Percentiles rank a stretch among this genome's conserved stretches.
Evolutionary conservation across 2,888 invertebrate species (phyloP).

Genomic region (Helobdella robusta): DNA sequence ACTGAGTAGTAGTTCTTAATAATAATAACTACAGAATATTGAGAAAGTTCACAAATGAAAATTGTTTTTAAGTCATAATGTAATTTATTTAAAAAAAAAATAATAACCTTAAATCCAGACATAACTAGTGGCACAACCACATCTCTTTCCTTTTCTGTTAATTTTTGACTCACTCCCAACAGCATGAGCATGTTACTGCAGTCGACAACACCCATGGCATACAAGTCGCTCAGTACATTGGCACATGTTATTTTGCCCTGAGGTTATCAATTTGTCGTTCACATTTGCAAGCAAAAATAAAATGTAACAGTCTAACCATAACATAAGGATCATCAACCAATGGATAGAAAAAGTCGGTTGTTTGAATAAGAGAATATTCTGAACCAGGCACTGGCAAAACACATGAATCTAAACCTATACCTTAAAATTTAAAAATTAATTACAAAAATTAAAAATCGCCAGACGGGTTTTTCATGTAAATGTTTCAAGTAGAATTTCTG

Average conservation of each 20-base stretch:
- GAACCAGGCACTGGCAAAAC: conserved; percentile 68
- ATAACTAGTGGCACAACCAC: conserved; percentile 79
- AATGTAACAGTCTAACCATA: conserved; percentile 56
- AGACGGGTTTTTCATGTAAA: background rate
- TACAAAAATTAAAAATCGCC: background rate
- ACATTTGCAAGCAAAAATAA: background rate
- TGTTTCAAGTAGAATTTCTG: no score
- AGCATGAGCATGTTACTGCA: conserved; percentile 90
- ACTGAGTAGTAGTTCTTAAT: no score
- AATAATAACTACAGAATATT: no score
- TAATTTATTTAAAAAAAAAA: background rate
- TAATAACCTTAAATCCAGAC: conserved; percentile 73
- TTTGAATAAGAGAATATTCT: conserved; percentile 67
- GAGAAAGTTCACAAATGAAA: no score
- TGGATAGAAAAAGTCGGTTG: conserved; percentile 78
- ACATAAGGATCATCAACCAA: conserved; percentile 73
- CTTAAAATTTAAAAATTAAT: conserved; percentile 44
- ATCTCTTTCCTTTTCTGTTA: conserved; percentile 80
- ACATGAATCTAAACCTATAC: conserved; percentile 75
- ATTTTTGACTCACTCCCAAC: conserved; percentile 74
- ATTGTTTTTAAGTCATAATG: no score
- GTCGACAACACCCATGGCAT: conserved; percentile 73
- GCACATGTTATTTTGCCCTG: conserved; percentile 87
- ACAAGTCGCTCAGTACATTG: conserved; percentile 81
- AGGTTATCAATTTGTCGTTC: conserved; percentile 27